A percentile compares a stretch with the other conserved stretches of the same genome.
phyloP scores from a whole-genome alignment of 2,888 invertebrate genomes.

The Amiota communis region DNA sequence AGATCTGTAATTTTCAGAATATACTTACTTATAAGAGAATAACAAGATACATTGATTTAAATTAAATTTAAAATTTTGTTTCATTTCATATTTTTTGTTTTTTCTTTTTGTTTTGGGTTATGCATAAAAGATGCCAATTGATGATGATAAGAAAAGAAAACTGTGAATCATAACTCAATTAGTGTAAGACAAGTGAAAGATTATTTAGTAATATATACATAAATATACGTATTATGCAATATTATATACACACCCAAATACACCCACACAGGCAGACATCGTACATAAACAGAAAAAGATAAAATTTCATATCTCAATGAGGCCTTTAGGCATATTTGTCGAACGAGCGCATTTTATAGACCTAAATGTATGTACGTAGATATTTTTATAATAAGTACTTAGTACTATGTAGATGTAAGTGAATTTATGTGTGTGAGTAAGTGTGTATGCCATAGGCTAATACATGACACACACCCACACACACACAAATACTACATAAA shows the following conservation, averaged over 20 bases:
- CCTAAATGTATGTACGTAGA: constrained; percentile 5
- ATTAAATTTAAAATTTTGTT: too few species aligned
- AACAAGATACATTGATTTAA: too few species aligned
- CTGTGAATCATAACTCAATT: constrained; percentile 11
- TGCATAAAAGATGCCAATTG: constrained; percentile 1
- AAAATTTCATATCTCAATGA: constrained; percentile 19
- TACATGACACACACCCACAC: constrained; percentile 42
- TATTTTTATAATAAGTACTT: neutral
- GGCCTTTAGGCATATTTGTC: constrained; percentile 22
- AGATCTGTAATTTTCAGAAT: too few species aligned
- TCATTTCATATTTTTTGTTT: too few species aligned
- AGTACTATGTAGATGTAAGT: neutral
- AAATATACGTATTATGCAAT: neutral
- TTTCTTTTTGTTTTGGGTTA: neutral
- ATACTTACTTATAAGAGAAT: too few species aligned
- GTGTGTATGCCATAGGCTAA: constrained; percentile 31
- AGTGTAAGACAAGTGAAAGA: neutral
- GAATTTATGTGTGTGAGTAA: constrained; percentile 32
- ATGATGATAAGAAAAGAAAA: neutral
- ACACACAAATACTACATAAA: constrained; percentile 52
- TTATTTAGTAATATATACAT: neutral
- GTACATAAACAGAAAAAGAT: neutral
- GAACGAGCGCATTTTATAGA: neutral
- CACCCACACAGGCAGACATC: neutral
- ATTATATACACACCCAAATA: constrained; percentile 1